Conservation (phyloP, 2,888 invertebrate species). For the Ormia ochracea region DNA sequence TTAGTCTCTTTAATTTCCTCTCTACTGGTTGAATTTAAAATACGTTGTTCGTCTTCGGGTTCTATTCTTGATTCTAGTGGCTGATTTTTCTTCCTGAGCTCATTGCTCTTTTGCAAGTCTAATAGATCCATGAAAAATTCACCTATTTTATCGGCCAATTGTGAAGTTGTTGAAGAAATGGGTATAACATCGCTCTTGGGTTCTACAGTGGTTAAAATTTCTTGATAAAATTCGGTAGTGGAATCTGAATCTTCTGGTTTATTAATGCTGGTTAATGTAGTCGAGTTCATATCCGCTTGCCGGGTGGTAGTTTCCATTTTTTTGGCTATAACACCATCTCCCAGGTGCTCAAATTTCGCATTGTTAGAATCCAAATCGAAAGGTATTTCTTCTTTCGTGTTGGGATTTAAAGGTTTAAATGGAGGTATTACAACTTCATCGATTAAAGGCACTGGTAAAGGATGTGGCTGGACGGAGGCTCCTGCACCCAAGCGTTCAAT, state of each 20-base stretch:
- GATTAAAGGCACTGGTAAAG: conserved; percentile 81
- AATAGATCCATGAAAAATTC: conserved; percentile 75
- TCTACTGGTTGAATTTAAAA: not conserved
- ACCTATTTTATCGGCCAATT: conserved; percentile 73
- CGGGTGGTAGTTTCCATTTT: conserved; percentile 69
- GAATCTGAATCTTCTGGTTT: not conserved
- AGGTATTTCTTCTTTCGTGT: conserved; percentile 67
- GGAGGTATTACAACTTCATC: conserved; percentile 75
- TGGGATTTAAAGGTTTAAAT: conserved; percentile 72
- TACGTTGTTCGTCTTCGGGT: conserved; percentile 44
- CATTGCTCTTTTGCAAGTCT: conserved; percentile 71
- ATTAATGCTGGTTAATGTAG: not conserved
- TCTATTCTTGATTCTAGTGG: conserved; percentile 66
- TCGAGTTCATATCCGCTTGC: not conserved
- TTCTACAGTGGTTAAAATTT: not conserved
- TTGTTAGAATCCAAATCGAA: conserved; percentile 69
- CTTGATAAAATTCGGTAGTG: not conserved
- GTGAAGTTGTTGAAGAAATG: conserved; percentile 66
- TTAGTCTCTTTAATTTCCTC: not conserved
- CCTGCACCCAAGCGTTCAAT: conserved; percentile 81
- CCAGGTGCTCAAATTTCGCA: conserved; percentile 75
- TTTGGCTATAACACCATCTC: conserved; percentile 76
- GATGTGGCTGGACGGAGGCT: conserved; percentile 81
- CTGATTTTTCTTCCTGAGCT: conserved; percentile 45
- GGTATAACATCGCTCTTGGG: conserved; percentile 35